phyloP scores from a whole-genome alignment of 2,113 vertebrate genomes.

The Rissa tridactyla region DNA sequence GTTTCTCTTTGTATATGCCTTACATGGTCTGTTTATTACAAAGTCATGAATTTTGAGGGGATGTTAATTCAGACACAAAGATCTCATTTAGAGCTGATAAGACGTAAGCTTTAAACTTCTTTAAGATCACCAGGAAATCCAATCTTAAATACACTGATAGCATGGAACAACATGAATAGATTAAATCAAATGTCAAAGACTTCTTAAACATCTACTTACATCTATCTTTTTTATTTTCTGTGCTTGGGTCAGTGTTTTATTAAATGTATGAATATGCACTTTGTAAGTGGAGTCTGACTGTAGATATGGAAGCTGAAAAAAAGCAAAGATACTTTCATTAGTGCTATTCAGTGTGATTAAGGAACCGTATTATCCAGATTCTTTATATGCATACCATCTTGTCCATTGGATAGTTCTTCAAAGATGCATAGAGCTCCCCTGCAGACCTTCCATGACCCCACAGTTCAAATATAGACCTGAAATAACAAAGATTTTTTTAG shows the following conservation, averaged over 20 bases:
- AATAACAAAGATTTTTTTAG: slow-evolving; percentile 12
- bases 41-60: fast-evolving
- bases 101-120: neutral
- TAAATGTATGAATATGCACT: slow-evolving; percentile 92
- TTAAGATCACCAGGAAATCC: neutral
- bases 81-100: neutral
- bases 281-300: slow-evolving; percentile 87
- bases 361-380: neutral
- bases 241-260: slow-evolving; percentile 89
- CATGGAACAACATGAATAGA: neutral
- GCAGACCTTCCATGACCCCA: slow-evolving; percentile 90
- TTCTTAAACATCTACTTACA: slow-evolving; percentile 77
- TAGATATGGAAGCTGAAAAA: slow-evolving; percentile 84
- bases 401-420: slow-evolving; percentile 84
- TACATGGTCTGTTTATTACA: fast-evolving
- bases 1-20: neutral
- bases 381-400: slow-evolving; percentile 80
- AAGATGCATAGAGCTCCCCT: slow-evolving; percentile 83
- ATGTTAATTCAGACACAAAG: neutral
- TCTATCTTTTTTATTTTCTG: slow-evolving; percentile 92
- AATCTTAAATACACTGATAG: neutral
- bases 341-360: neutral
- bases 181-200: neutral
- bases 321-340: slow-evolving; percentile 1
- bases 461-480: slow-evolving; percentile 94